Base-by-base conservation (phyloP, 1,140 invertebrate genomes). In the Agrypnia vestita region DNA sequence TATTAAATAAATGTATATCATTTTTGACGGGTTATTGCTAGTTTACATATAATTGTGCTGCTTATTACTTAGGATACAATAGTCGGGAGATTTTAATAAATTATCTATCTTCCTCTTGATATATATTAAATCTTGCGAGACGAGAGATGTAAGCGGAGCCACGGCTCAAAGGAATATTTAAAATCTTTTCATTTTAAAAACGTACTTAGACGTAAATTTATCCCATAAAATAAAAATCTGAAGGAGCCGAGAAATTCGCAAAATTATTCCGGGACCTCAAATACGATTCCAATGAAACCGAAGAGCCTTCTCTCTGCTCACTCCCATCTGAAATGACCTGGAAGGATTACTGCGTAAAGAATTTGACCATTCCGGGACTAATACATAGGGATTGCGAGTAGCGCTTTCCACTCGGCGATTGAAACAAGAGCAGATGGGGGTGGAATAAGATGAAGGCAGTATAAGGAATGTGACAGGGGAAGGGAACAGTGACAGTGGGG, bases 401-500 rank as follows among this genome's bases (percentile, higher is more conserved):
- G 6, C 67, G 59, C 44, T 69, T 19, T 69, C 64, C 47, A 64
- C 64, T 56, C 19, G 78, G 61, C 78, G 49, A 80, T 74, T 74
- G 71, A 75, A 75, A 80, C 72, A 75, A 75, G 72, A 74, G 17
- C 71, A n/a, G 25, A 55, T 44, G 51, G 59, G 51, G 69, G 79
- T n/a, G 51, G 61, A 46, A 12, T 15, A 43, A 25, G 21, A 35
- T 64, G 81, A 77, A 64, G 73, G 51, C 53, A 21, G 21, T 69
- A 56, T 62, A 56, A 67, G 77, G 61, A 47, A 47, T 61, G 72
- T 64, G 72, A 61, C 59, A 25, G 56, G 81, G 35, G 74, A 61
- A 56, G 35, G 67, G 25, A 73, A 74, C 67, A 78, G n/a, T 55
- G 56, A 69, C 64, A 69, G 35, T 69, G 64, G 53, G 53, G 55